These are phyloP conservation scores for Caranx melampygus DNA, from an alignment of 2,113 vertebrate genomes.

Conservation along the genomic window DNA sequence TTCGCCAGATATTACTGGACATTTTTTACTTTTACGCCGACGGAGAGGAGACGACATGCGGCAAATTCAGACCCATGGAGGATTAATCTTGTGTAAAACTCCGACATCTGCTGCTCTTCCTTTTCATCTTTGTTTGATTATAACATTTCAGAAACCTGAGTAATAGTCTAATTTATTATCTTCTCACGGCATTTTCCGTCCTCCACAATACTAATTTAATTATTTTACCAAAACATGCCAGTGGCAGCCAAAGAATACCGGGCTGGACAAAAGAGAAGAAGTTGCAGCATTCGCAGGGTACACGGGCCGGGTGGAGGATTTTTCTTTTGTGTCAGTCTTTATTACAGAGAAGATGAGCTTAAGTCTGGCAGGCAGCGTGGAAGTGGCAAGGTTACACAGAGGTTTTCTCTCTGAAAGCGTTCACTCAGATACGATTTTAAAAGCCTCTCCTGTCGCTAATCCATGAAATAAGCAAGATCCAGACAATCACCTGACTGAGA, in stretches of 20 bases:
- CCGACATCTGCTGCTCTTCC: not conserved
- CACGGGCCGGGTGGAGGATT: conserved; percentile 24
- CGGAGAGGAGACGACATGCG: too few relatives aligned
- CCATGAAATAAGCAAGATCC: conserved; percentile 72
- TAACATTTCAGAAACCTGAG: conserved; percentile 11
- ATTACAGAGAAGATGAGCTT: conserved; percentile 61
- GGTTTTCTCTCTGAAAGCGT: conserved; percentile 46
- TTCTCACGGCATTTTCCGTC: conserved; percentile 17
- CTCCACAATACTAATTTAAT: conserved; percentile 28
- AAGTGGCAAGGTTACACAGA: conserved; percentile 58
- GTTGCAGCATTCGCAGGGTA: not conserved
- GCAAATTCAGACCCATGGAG: too few relatives aligned
- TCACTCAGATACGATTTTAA: conserved; percentile 63
- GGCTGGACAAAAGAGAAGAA: conserved; percentile 54
- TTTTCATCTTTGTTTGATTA: not conserved
- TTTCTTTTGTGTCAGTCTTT: conserved; percentile 62
- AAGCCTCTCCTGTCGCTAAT: conserved; percentile 68
- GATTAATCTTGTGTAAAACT: too few relatives aligned
- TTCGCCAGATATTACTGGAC: too few relatives aligned
- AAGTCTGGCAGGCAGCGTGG: conserved; percentile 56
- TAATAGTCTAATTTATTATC: conserved; percentile 33
- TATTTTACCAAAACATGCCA: conserved; percentile 41
- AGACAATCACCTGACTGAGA: conserved; percentile 57
- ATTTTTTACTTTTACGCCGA: too few relatives aligned
- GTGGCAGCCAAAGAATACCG: conserved; percentile 30